Percentiles rank a stretch among this genome's conserved stretches.
Evolutionary conservation across 2,888 invertebrate species (phyloP).

Genomic region (Cheilosia grossa): DNA sequence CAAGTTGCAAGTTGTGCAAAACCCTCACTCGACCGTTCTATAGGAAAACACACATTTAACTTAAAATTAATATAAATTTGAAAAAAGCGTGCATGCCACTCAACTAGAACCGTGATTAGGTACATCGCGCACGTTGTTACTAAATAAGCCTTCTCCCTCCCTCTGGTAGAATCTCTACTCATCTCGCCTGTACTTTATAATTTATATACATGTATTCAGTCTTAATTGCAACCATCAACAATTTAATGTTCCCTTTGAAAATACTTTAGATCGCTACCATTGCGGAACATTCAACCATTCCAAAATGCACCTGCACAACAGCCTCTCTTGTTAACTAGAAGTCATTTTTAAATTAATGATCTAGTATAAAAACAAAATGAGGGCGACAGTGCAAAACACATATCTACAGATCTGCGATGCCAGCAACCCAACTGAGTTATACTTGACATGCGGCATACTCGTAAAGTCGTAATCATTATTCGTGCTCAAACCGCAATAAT

Average conservation of each 20-base stretch:
- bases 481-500: slow-evolving; percentile 14
- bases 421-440: not conserved
- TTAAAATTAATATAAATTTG: slow-evolving; percentile 26
- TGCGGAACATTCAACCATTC: not conserved
- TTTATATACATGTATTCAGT: not conserved
- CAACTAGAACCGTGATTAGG: slow-evolving; percentile 19
- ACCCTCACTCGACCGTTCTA: slow-evolving; percentile 31
- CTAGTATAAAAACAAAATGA: not conserved
- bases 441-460: not conserved
- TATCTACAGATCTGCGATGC: not conserved
- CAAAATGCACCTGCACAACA: slow-evolving; percentile 1
- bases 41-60: not conserved
- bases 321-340: slow-evolving; percentile 10
- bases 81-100: slow-evolving; percentile 34
- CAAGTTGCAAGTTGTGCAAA: slow-evolving; percentile 41
- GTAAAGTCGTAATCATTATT: not conserved
- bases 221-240: not conserved
- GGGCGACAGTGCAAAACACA: not conserved
- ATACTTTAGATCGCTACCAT: too few relatives aligned
- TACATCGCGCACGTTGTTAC: slow-evolving; percentile 53
- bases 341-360: slow-evolving; percentile 5
- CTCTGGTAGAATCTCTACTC: not conserved
- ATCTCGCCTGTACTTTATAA: not conserved
- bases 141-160: slow-evolving; percentile 40
- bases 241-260: not conserved